phyloP scores from a whole-genome alignment of 2,113 vertebrate species.

The Rhinolophus sinicus region DNA sequence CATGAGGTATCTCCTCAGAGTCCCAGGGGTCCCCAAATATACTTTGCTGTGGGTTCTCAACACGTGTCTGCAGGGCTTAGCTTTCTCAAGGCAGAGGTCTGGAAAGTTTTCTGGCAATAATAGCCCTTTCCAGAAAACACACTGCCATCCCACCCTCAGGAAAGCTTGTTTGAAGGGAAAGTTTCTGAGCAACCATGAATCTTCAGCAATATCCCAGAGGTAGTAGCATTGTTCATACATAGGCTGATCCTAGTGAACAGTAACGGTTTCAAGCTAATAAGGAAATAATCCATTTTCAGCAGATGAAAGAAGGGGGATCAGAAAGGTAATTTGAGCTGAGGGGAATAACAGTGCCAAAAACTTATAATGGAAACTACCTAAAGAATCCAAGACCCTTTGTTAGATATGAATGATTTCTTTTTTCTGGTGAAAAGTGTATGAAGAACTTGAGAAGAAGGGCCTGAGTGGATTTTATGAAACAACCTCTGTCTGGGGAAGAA shows the following conservation, averaged over 20 bases:
- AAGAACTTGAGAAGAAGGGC: conserved; percentile 90
- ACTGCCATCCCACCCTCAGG: not conserved
- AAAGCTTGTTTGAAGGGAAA: not conserved
- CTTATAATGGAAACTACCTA: conserved; percentile 88
- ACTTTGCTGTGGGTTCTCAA: not conserved
- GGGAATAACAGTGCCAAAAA: conserved; percentile 85
- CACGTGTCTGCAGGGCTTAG: not conserved
- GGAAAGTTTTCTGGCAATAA: not conserved
- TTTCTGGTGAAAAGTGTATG: conserved; percentile 87
- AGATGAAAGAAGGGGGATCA: conserved; percentile 89
- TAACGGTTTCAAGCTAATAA: conserved; percentile 85
- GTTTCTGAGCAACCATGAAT: conserved; percentile 58
- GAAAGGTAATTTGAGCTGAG: conserved; percentile 86
- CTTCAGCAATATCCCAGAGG: conserved; percentile 75
- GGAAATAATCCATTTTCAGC: conserved; percentile 89
- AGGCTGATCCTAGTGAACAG: conserved; percentile 83
- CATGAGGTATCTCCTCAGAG: not conserved
- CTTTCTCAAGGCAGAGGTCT: not conserved
- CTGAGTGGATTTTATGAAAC: conserved; percentile 87
- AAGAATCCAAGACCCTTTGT: conserved; percentile 88
- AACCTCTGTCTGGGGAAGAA: conserved; percentile 87
- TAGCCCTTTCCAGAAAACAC: not conserved
- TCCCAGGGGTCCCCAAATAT: not conserved
- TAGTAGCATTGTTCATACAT: conserved; percentile 79
- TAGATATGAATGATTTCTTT: conserved; percentile 90